Percentiles rank a stretch among this genome's conserved stretches.
Evolutionary conservation across 2,797 vertebrate genomes (phyloP).

Genomic region (Danio jaintianensis): DNA sequence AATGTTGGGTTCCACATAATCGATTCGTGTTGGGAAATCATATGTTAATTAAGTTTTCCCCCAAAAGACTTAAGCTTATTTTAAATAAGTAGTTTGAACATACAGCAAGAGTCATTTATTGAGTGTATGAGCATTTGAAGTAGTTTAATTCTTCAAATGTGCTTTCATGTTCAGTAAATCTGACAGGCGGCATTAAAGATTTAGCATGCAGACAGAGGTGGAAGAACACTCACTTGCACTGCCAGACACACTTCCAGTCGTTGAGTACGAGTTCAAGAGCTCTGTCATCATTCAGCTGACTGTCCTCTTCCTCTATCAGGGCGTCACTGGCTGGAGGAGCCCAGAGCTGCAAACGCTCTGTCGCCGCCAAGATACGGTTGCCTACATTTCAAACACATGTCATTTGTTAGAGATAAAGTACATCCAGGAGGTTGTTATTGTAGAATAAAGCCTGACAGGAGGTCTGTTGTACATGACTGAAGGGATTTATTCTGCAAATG

Average conservation of each 20-base stretch:
- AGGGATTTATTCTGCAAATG: too few species aligned
- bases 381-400: constrained; percentile 69
- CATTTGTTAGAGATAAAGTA: too few species aligned
- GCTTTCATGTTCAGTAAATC: background rate
- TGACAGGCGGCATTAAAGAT: constrained; percentile 4
- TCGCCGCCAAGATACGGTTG: constrained; percentile 94
- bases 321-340: constrained; percentile 88
- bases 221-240: constrained; percentile 88
- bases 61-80: too few species aligned
- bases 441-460: too few species aligned
- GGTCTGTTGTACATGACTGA: too few species aligned
- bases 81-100: too few species aligned
- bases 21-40: too few species aligned
- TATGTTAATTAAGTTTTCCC: too few species aligned
- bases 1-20: too few species aligned
- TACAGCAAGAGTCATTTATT: too few species aligned
- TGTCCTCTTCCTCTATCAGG: constrained; percentile 88
- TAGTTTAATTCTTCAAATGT: background rate
- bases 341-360: constrained; percentile 94
- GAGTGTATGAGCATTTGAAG: background rate
- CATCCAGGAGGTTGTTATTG: too few species aligned
- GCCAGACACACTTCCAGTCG: constrained; percentile 98
- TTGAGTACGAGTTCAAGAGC: constrained; percentile 84
- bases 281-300: constrained; percentile 83
- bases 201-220: background rate